These are phyloP conservation scores for Phalacrocorax aristotelis DNA, from an alignment of 2,113 vertebrate species.

Conservation along the genomic window DNA sequence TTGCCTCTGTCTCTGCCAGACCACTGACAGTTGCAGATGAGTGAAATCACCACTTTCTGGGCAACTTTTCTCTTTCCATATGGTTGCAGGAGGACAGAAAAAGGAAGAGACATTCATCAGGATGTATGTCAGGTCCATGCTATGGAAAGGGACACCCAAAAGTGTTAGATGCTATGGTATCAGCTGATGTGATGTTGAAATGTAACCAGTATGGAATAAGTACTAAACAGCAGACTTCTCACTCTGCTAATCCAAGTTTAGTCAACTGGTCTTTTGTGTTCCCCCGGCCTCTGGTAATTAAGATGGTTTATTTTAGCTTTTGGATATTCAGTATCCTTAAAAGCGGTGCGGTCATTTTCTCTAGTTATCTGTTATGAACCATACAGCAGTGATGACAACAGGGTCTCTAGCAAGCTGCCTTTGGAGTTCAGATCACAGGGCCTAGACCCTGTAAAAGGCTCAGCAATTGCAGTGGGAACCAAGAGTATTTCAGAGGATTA, in stretches of 20 bases:
- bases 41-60: not conserved
- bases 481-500: not conserved
- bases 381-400: rapidly evolving
- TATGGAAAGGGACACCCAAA: not conserved
- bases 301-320: not conserved
- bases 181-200: not conserved
- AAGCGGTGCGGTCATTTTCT: not conserved
- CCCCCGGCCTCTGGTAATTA: not conserved
- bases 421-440: not conserved
- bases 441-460: not conserved
- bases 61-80: not conserved
- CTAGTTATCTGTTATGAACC: not conserved
- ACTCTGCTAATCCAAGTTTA: not conserved
- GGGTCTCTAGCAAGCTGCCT: not conserved
- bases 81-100: not conserved
- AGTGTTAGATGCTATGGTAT: not conserved
- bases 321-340: not conserved
- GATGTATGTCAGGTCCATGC: not conserved
- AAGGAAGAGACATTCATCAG: not conserved
- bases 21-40: not conserved
- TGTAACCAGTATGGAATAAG: not conserved
- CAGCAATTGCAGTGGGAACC: not conserved
- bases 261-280: not conserved
- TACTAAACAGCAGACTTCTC: not conserved
- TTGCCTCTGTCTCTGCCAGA: not conserved